Percentiles rank a stretch among this genome's conserved stretches.
These are phyloP conservation scores for Euplagia quadripunctaria DNA, from an alignment of 2,888 invertebrate species.

Conservation along the genomic window DNA sequence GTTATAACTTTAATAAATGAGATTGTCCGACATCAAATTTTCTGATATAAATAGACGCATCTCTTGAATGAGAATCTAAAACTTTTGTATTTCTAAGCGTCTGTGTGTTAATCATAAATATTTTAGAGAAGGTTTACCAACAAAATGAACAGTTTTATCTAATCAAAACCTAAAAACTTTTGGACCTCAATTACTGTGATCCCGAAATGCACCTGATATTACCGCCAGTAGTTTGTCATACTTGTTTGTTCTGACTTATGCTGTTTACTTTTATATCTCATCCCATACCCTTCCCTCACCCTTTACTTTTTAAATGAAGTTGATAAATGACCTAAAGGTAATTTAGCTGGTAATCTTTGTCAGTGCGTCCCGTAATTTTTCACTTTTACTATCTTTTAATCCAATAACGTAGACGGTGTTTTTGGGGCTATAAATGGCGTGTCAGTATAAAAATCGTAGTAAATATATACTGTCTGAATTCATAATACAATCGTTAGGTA, in stretches of 20 bases:
- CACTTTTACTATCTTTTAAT: not conserved
- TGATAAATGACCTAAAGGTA: conserved; percentile 2
- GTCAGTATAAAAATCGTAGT: not conserved
- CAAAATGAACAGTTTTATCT: not conserved
- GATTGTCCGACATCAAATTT: not conserved
- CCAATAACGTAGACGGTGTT: not conserved
- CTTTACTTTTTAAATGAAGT: not conserved
- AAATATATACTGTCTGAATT: not conserved
- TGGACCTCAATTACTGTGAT: not conserved
- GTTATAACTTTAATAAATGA: not conserved
- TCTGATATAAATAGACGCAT: not conserved
- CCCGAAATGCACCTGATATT: not conserved
- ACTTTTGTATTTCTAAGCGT: not conserved
- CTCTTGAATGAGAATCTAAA: not conserved
- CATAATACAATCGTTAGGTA: too few species aligned
- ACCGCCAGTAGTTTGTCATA: not conserved
- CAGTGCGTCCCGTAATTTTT: conserved; percentile 2
- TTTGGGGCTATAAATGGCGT: not conserved
- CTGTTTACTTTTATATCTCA: not conserved
- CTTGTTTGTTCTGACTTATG: not conserved
- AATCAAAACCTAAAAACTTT: not conserved
- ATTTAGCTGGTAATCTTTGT: conserved; percentile 3
- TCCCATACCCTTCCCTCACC: not conserved
- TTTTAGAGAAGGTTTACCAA: not conserved
- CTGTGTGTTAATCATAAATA: too few species aligned